Evolutionary conservation across 2,113 vertebrate genomes (phyloP), one percentile per base, ranked within the genome.

Genomic region (Odobenus rosmarus): DNA sequence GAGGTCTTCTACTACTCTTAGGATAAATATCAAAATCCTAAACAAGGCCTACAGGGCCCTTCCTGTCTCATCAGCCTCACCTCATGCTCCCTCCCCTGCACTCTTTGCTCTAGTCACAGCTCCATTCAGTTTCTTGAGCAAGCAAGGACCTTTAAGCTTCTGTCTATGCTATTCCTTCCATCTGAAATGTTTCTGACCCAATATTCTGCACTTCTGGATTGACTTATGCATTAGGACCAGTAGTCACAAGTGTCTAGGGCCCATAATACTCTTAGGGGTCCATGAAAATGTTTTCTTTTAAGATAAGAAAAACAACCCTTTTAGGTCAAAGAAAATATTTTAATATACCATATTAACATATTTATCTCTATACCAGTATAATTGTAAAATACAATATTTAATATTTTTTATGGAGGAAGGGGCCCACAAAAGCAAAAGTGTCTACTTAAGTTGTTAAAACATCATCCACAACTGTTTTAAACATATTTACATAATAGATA

Each of bases 281-380:
- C 23, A 88, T 5, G 3, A 95, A 95, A 94, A 79, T n/a, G 24
- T 86, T 93, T 89, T 85, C 21, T 93, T 82, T 86, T 23, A 90
- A 86, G 62, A 82, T 67, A 57, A 81, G 11, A 28, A 42, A 81
- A 80, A 80, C 51, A 76, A 1, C 7, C 7, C 14, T 39, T 83
- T 83, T n/a, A 53, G 7, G 24, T 55, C 14, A 84, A 89, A 49
- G 4, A 77, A 83, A 96, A 90, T 81, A n/a, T 87, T 95, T 83
- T 49, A 77, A 53, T 82, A 69, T 55, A 77, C 33, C 90, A 49
- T 69, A 77, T 83, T 87, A 83, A 83, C 39, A 46, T 55, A 69
- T 55, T 88, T 67, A 14, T 83, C 59, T 77, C 95, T 55, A 71
- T 72, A 67, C 7, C 28, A 93, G 2, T 53, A 16, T 46, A 72